Conservation (phyloP, 2,113 vertebrate genomes). For the Macrotus californicus region DNA sequence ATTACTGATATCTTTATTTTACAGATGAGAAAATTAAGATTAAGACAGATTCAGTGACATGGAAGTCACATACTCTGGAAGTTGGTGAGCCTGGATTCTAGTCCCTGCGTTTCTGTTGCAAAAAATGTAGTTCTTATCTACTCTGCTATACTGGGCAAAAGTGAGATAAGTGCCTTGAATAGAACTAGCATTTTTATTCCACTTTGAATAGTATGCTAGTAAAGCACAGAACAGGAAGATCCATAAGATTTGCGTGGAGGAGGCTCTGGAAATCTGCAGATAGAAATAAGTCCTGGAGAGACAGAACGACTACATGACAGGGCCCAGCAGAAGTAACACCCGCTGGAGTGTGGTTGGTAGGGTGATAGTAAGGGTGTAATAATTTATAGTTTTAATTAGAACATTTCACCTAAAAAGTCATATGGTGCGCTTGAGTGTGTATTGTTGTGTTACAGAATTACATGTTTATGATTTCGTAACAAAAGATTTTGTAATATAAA, state of each 20-base stretch:
- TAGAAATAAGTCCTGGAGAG: not conserved
- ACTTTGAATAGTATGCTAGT: conserved; percentile 24
- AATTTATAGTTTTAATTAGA: too few relatives aligned
- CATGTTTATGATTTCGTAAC: too few relatives aligned
- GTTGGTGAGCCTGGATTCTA: not conserved
- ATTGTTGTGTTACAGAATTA: too few relatives aligned
- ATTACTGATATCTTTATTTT: not conserved
- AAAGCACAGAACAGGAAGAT: conserved; percentile 17
- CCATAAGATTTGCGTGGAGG: not conserved
- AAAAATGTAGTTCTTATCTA: not conserved
- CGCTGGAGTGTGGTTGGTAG: too few relatives aligned
- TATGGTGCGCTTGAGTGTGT: too few relatives aligned
- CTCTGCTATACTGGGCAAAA: not conserved
- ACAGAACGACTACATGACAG: not conserved
- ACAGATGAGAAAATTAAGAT: not conserved
- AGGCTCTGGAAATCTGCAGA: conserved; percentile 10
- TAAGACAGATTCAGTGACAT: not conserved
- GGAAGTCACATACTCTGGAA: not conserved
- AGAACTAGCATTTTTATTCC: not conserved
- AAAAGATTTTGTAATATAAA: too few relatives aligned
- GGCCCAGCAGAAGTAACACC: too few relatives aligned
- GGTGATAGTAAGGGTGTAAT: too few relatives aligned
- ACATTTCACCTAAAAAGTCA: too few relatives aligned
- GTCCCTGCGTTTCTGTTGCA: not conserved
- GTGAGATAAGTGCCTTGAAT: not conserved